These are phyloP conservation scores for Casuarius casuarius DNA, from an alignment of 2,113 vertebrate species.

Conservation along the genomic window DNA sequence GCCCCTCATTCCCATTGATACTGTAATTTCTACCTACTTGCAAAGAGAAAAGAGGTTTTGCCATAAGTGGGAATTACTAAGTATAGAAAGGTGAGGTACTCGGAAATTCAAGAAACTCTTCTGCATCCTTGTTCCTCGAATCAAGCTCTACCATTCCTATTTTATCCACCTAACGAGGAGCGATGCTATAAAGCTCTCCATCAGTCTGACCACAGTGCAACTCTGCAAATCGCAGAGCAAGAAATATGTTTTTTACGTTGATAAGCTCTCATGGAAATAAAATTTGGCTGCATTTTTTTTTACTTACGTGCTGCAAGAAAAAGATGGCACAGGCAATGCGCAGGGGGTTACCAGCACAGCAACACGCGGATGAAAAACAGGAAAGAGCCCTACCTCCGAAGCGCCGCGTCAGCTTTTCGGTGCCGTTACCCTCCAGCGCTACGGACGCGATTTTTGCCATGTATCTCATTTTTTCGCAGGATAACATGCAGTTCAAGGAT, in stretches of 20 bases:
- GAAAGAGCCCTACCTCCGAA: conserved; percentile 34
- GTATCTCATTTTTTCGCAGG: background rate
- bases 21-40: background rate
- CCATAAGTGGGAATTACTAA: background rate
- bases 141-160: background rate
- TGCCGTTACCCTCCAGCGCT: rapidly evolving
- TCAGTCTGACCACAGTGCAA: rapidly evolving
- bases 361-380: conserved; percentile 16
- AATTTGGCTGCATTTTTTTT: background rate
- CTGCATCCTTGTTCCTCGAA: background rate
- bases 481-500: conserved; percentile 18
- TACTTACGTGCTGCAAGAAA: background rate
- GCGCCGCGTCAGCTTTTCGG: conserved; percentile 21
- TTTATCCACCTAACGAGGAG: rapidly evolving
- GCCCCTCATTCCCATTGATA: background rate
- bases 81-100: background rate
- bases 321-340: background rate
- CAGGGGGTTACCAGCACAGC: background rate
- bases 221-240: background rate
- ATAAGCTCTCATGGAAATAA: background rate
- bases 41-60: background rate
- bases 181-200: background rate
- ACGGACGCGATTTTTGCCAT: background rate
- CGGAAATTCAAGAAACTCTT: background rate
- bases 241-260: background rate